Base-by-base conservation (phyloP, 2,113 vertebrate genomes). In the Microcebus murinus region DNA sequence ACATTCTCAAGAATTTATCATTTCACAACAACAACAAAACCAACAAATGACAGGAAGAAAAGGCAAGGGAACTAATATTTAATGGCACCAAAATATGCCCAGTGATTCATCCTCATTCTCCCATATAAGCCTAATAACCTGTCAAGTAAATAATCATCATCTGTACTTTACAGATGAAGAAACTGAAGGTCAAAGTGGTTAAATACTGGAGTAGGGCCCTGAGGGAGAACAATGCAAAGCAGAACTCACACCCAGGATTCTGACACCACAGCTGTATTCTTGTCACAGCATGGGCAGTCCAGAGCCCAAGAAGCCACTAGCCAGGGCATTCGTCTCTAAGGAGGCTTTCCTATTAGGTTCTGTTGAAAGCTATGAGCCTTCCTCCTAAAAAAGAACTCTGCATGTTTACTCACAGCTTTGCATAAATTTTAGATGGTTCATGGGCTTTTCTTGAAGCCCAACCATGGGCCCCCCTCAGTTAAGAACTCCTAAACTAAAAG, bases 1-100 rank as follows among this genome's bases (percentile, higher is more conserved):
- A 96, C 93, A 86, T 95, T 80, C 70, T 42, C 50, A 61, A 63
- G 79, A 96, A 94, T 95, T 88, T 93, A 91, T 94, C 79, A 90
- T 79, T 94, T 95, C 87, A 70, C 77, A 87, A 93, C n/a, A 82
- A 93, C 57, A 91, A 91, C 65, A 86, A n/a, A 57, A 21, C 68
- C 68, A 96, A 88, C 94, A 70, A 90, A 70, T 36, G 73, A 91
- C 27, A 70, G 42, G 55, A 83, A 87, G 61, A 77, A 77, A 97
- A 90, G 71, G 27, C 10, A 25, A 86, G 71, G 90, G 85, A 92
- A 45, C 29, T 23, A 59, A 70, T 92, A 86, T 80, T 91, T 88
- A 82, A 83, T n/a, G 73, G 73, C 42, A 13, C 17, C 0, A 18
- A 94, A 4, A 36, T 36, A 29, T 48, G 81, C 59, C 42, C 13